Base-by-base conservation (phyloP, 1,140 invertebrate species). In the Macrobrachium nipponense region DNA sequence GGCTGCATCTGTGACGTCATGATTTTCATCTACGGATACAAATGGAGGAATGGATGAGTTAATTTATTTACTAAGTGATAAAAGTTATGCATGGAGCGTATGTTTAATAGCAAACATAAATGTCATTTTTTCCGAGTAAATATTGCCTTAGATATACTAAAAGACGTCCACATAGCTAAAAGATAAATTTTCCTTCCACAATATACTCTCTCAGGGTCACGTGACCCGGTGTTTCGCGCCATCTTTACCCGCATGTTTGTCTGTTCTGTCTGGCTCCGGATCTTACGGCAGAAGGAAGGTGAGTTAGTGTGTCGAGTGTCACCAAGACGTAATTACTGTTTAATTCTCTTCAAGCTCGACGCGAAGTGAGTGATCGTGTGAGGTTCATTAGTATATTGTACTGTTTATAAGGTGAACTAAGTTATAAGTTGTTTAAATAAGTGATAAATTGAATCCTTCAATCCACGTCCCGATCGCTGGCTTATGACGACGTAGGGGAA, bases 221-320 rank as follows among this genome's bases (percentile, higher is more conserved):
- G 85, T 87, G 85, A 87, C 85, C 79, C 85, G 72, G 79, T 75
- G 85, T 87, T 87, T 87, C 79, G 59, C 85, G 85, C 85, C 85
- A 87, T 87, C 85, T 87, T 87, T 78, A 80, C 85, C 51, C 85
- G 85, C 85, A 87, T 87, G 85, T 81, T 81, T 20, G 79, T 43
- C 85, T 87, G 85, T 87, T 43, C 85, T 87, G 85, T 87, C 85
- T 87, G 85, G 78, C 85, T 87, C 72, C 78, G 85, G 85, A 87
- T 75, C 85, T 77, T 80, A 51, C 51, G 51, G 72, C 18, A 66
- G 79, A 59, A 79, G 61, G 72, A 81, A 81, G 85, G 85, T 87
- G 68, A 87, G 85, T 81, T 15, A n/a, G n/a, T 20, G 18, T 23
- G 18, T 11, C 5, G 15, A 59, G 58, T 59, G 20, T 61, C 8